Base-by-base conservation (phyloP, 2,797 vertebrate genomes). In the Smutsia gigantea region DNA sequence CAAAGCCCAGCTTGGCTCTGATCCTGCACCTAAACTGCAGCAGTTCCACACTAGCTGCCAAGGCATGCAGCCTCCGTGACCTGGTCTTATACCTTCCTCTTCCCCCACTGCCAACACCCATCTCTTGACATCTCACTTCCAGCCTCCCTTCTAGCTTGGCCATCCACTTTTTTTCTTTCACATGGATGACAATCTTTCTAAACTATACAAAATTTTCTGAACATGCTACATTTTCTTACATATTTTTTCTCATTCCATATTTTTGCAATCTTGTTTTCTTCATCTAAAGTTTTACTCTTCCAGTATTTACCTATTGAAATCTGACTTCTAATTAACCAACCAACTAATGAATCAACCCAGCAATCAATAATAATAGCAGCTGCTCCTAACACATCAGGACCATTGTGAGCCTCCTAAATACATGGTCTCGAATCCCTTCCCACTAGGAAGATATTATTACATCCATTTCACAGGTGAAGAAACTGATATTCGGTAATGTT, bases 201-300 rank as follows among this genome's bases (percentile, higher is more conserved):
- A 94, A 90, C 21, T 42, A 17, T n/a, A 27, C 34, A 93, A 25
- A 78, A 55, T 92, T 78, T 84, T 25, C 55, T 85, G 63, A 92
- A 46, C 19, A 13, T 7, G 66, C 17, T 51, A 46, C 5, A 64
- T 83, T 74, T 93, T 31, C 49, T 89, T n/a, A 82, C 31, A 0
- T 49, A 39, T 68, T 88, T 78, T 79, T 84, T 71, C 53, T 90
- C 53, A 66, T 66, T 87, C 55, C 3, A 53, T 71, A 5, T 46
- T 10, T 83, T 93, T 86, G 37, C 19, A n/a, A 25, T 68, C 81
- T 71, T 88, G 29, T 31, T 71, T 74, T 19, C 29, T 87, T 66
- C 10, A 68, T 77, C 75, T 90, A 51, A 69, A 86, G 31, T 77
- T 94, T 51, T 51, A 79, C 72, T 94, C 42, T 95, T 74, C 42